Conservation (phyloP, 2,797 vertebrate genomes). For the Hippocampus kuda region DNA sequence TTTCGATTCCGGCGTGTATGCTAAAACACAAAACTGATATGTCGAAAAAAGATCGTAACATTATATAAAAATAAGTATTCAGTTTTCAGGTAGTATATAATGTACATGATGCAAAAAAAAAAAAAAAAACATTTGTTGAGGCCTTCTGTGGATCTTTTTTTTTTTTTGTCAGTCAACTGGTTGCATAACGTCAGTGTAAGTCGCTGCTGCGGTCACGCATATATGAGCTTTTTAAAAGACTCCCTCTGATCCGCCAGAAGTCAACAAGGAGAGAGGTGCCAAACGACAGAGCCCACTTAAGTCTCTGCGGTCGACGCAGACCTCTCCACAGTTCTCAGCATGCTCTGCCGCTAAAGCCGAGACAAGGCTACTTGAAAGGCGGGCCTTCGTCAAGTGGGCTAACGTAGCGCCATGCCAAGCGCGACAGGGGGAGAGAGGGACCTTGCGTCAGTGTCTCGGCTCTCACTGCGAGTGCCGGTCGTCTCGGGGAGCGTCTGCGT, state of each 20-base stretch:
- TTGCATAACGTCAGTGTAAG: not conserved
- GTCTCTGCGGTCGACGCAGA: slow-evolving; percentile 2
- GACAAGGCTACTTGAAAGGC: slow-evolving; percentile 17
- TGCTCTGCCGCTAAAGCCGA: slow-evolving; percentile 7
- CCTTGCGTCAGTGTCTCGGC: slow-evolving; percentile 25
- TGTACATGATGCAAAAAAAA: too few relatives aligned
- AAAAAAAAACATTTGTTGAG: not conserved
- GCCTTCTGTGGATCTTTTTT: not conserved
- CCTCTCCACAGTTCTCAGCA: slow-evolving; percentile 7
- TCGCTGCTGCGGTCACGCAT: not conserved
- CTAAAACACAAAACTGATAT: too few relatives aligned
- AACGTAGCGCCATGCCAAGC: slow-evolving; percentile 7
- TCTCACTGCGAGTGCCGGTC: slow-evolving; percentile 21
- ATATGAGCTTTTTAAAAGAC: not conserved
- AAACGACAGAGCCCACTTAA: slow-evolving; percentile 12
- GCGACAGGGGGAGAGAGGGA: not conserved
- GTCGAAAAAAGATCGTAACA: too few relatives aligned
- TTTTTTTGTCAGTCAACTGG: not conserved
- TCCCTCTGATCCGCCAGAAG: slow-evolving; percentile 6
- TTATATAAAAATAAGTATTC: too few relatives aligned
- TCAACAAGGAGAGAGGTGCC: slow-evolving; percentile 20
- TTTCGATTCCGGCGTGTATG: too few relatives aligned
- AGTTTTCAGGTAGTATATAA: too few relatives aligned
- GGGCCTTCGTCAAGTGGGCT: slow-evolving; percentile 23
- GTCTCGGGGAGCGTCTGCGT: slow-evolving; percentile 9